Evolutionary conservation across 2,797 vertebrate genomes (phyloP), one percentile per base, ranked within the genome.

Genomic region (Pogonophryne albipinna): DNA sequence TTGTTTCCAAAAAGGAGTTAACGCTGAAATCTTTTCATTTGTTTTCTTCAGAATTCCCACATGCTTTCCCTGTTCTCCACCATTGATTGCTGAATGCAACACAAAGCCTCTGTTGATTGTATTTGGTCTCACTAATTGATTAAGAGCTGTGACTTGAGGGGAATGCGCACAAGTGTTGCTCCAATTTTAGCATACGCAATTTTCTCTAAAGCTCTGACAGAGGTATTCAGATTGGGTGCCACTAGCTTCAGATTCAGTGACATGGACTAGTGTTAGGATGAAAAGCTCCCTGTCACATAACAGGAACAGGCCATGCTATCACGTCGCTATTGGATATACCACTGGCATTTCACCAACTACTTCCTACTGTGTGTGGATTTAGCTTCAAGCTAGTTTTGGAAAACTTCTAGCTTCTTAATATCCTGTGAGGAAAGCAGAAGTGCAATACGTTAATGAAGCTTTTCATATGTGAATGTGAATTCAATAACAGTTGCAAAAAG

Each of bases 111-210:
- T 44, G 53, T 20, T 50, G 61, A 71, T 78, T 79, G 77, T 20
- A 81, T 81, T 80, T 74, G 76, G 67, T 66, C n/a, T 19, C 27
- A 27, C 60, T 84, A 73, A 87, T 63, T 83, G 82, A 79, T 81
- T 65, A 67, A 57, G 55, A 64, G 66, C 53, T 58, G 42, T 15
- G 19, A 55, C 49, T 75, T 55, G 12, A 23, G 41, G 3, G 47
- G 38, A 10, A 44, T 41, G 12, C 34, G 12, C 27, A 27, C 2
- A 44, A 5, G 42, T 42, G 17, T 16, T 51, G 8, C 2, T 8
- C 4, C 0, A 11, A 6, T 47, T 78, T 61, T 61, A 44, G 10
- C 0, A 0, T 8, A 15, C 46, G 20, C 10, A 61, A 23, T 50
- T 79, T 64, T 69, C 42, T 61, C 4, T 31, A 50, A 41, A 66